Evolutionary conservation across 2,888 invertebrate species (phyloP).

Genomic region (Leistus spinibarbis): DNA sequence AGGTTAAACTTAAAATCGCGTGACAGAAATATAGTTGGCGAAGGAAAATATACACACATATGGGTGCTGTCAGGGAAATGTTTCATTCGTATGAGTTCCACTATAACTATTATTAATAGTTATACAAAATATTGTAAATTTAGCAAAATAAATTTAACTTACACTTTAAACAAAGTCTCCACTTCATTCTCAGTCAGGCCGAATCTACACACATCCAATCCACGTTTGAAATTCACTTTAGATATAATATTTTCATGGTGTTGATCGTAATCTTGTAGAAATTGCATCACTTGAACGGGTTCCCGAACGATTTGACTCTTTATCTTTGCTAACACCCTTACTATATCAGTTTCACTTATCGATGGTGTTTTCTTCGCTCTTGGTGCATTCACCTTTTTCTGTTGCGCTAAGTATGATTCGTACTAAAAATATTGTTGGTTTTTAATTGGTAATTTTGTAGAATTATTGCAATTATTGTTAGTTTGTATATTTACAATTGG

Average conservation of each 20-base stretch:
- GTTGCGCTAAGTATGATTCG: conserved; percentile 52
- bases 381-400: conserved; percentile 54
- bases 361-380: conserved; percentile 48
- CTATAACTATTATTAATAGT: too few species aligned
- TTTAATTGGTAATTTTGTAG: background rate
- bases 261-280: conserved; percentile 70
- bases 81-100: too few species aligned
- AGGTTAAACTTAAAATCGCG: too few species aligned
- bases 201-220: conserved; percentile 69
- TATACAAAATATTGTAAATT: too few species aligned
- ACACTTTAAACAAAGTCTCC: conserved; percentile 75
- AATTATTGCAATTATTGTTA: background rate
- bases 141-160: conserved; percentile 52
- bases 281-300: conserved; percentile 69
- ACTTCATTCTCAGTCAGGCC: conserved; percentile 70
- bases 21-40: too few species aligned
- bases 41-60: too few species aligned
- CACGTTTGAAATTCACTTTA: conserved; percentile 73
- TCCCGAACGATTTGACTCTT: conserved; percentile 75
- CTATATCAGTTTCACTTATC: conserved; percentile 67
- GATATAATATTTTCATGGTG: conserved; percentile 68
- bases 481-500: conserved; percentile 51
- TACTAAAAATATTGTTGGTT: conserved; percentile 50
- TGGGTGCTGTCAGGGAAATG: too few species aligned
- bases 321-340: conserved; percentile 74